phyloP scores from a whole-genome alignment of 1,140 invertebrate genomes.

The Lepidurus packardi region DNA sequence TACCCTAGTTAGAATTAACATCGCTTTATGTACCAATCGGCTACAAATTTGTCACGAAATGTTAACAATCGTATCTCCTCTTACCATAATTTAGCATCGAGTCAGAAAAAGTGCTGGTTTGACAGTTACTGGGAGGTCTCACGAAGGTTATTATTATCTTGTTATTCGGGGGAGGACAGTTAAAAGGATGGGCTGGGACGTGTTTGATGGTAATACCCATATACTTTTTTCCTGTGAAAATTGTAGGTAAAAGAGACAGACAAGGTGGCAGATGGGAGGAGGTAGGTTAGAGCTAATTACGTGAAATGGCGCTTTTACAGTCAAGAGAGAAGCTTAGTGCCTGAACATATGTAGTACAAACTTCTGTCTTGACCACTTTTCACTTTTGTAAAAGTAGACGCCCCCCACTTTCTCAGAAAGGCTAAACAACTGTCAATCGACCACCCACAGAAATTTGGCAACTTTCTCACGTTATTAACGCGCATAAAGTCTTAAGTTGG shows the following conservation, averaged over 20 bases:
- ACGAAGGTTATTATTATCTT: neutral
- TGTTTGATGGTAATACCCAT: neutral
- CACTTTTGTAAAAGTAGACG: neutral
- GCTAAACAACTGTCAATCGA: too few species aligned
- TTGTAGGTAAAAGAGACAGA: neutral
- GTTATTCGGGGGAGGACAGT: conserved; percentile 6
- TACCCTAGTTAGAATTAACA: too few species aligned
- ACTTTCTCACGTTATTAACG: too few species aligned
- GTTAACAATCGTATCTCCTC: neutral
- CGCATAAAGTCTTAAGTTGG: too few species aligned
- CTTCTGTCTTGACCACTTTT: neutral
- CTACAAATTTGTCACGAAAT: neutral
- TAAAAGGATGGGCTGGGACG: neutral
- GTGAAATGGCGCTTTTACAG: conserved; percentile 3
- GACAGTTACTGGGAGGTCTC: neutral
- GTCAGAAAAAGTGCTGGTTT: neutral
- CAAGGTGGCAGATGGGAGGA: conserved; percentile 7
- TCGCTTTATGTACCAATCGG: neutral
- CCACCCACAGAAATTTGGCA: too few species aligned
- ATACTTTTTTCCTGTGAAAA: neutral
- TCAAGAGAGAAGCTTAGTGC: neutral
- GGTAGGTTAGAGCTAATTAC: neutral
- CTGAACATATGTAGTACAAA: neutral
- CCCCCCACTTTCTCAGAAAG: too few species aligned
- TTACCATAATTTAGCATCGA: conserved; percentile 4